Evolutionary conservation across 2,797 vertebrate genomes (phyloP).

Genomic region (Morelia viridis): DNA sequence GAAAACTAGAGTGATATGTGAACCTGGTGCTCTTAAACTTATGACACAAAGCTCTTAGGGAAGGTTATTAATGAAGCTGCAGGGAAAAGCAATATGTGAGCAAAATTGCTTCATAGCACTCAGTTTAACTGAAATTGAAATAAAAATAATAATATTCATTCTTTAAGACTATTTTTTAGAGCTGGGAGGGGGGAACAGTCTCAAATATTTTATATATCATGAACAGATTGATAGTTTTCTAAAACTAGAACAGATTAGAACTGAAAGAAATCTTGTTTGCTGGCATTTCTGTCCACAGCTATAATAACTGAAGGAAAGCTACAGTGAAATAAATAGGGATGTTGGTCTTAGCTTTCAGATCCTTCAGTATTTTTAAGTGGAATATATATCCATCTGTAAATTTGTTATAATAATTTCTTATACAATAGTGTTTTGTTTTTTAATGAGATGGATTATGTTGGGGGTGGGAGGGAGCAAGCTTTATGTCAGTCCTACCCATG

Average conservation of each 20-base stretch:
- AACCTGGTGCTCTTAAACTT: neutral
- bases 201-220: slow-evolving; percentile 2
- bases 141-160: slow-evolving; percentile 17
- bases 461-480: neutral
- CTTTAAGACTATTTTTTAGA: neutral
- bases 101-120: neutral
- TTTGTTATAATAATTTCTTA: neutral
- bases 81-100: neutral
- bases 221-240: neutral
- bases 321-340: neutral
- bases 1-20: slow-evolving; percentile 27
- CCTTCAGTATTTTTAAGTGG: neutral
- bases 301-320: neutral
- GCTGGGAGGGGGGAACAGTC: too few species aligned
- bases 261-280: neutral
- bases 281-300: neutral
- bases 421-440: neutral
- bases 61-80: slow-evolving; percentile 10
- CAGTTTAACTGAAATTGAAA: slow-evolving; percentile 23
- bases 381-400: neutral
- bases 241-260: neutral
- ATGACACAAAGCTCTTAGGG: slow-evolving; percentile 25
- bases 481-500: neutral
- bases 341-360: neutral
- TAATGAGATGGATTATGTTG: neutral